A percentile compares a stretch with the other conserved stretches of the same genome.
Evolutionary conservation across 2,113 vertebrate species (phyloP).

Genomic region (Forbesichthys agassizii): DNA sequence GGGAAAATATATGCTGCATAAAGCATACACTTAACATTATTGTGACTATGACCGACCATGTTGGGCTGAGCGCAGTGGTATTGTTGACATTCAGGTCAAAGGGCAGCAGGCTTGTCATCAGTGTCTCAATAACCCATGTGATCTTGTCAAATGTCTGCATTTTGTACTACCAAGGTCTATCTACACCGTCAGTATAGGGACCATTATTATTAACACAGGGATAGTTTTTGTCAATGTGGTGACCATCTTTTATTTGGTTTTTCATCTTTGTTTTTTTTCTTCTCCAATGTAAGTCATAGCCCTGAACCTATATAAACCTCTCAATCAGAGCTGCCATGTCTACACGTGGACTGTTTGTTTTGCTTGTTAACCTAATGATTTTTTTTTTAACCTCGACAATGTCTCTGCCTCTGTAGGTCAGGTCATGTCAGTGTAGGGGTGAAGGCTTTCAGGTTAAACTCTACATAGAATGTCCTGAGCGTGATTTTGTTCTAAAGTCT

Average conservation of each 20-base stretch:
- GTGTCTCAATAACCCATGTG: conserved; percentile 41
- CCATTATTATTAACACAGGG: background rate
- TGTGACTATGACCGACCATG: background rate
- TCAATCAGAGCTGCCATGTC: conserved; percentile 26
- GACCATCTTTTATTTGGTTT: too few relatives aligned
- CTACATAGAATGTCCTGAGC: background rate
- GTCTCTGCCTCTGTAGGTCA: background rate
- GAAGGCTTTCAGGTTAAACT: conserved; percentile 8
- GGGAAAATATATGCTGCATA: background rate
- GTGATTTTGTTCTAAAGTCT: conserved; percentile 2
- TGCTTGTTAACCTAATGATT: conserved; percentile 9
- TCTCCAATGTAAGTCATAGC: too few relatives aligned
- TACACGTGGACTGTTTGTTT: conserved; percentile 15
- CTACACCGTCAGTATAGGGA: too few relatives aligned
- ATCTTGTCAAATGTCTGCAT: conserved; percentile 39
- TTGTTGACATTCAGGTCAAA: conserved; percentile 44
- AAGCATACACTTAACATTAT: background rate
- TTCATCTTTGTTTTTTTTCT: too few relatives aligned
- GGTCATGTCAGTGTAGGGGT: background rate
- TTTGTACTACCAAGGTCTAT: conserved; percentile 3
- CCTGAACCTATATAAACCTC: conserved; percentile 18
- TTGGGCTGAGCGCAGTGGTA: background rate
- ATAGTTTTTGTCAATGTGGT: conserved; percentile 1
- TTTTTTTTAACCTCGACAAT: background rate
- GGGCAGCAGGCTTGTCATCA: conserved; percentile 46